A percentile compares a stretch with the other conserved stretches of the same genome.
Conservation (phyloP, 2,797 vertebrate genomes). For the Loriculus beryllinus region DNA sequence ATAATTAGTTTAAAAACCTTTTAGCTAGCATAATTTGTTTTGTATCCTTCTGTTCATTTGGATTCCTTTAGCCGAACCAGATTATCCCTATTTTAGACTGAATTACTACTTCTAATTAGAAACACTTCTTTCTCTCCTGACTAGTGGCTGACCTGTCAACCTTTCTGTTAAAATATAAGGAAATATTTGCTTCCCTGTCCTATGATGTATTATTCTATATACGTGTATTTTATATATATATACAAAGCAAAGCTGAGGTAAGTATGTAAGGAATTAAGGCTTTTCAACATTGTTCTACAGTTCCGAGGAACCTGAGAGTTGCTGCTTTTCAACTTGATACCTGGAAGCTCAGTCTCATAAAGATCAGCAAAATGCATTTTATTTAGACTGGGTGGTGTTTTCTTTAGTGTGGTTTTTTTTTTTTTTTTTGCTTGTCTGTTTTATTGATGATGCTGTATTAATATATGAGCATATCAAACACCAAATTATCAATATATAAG, state of each 20-base stretch:
- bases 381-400: background rate
- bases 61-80: background rate
- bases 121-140: background rate
- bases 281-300: background rate
- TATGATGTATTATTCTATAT: background rate
- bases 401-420: rapidly evolving
- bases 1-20: background rate
- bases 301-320: background rate
- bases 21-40: background rate
- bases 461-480: background rate
- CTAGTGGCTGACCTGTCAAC: background rate
- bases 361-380: background rate
- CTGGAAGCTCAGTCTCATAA: background rate
- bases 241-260: background rate
- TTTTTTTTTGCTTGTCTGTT: background rate
- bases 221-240: background rate
- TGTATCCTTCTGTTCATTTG: background rate
- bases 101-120: background rate
- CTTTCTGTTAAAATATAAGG: background rate
- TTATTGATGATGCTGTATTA: background rate
- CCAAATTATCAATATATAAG: background rate
- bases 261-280: background rate
- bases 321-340: background rate
- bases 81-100: background rate
- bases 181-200: background rate